phyloP scores from a whole-genome alignment of 2,113 vertebrate genomes.

The Ammospiza caudacuta region DNA sequence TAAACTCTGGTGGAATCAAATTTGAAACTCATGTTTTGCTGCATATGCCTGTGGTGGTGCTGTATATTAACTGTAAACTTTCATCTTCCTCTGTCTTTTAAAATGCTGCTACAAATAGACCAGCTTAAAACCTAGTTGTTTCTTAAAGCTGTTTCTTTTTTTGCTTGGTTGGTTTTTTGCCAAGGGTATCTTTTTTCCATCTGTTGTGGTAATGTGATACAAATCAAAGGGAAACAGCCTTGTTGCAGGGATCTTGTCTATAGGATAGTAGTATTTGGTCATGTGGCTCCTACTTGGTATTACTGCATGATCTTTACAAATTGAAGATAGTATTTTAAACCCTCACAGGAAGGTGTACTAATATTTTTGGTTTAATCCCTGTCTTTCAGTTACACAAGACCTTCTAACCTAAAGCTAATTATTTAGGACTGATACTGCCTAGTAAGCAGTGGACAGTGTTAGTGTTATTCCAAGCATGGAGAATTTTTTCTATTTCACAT shows the following conservation, averaged over 20 bases:
- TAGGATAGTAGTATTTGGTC: neutral
- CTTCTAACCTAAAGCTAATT: neutral
- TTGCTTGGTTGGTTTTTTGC: neutral
- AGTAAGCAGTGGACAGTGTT: neutral
- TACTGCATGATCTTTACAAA: neutral
- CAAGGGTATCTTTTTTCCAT: neutral
- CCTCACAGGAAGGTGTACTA: neutral
- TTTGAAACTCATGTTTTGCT: neutral
- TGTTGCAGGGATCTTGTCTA: neutral
- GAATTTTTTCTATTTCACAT: neutral
- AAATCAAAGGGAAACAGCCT: neutral
- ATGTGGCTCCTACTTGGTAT: neutral
- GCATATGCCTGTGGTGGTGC: neutral
- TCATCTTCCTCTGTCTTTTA: neutral
- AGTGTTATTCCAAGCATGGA: neutral
- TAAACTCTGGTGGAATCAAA: neutral
- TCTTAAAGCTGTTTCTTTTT: slow-evolving; percentile 25
- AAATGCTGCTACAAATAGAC: slow-evolving; percentile 16
- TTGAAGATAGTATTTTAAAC: neutral
- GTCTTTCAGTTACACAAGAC: neutral
- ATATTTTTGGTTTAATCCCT: neutral
- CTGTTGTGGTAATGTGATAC: neutral
- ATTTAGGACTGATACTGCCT: neutral
- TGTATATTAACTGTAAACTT: neutral
- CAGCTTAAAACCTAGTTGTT: slow-evolving; percentile 2